Percentiles rank a stretch among this genome's conserved stretches.
These are phyloP conservation scores for Pogoniulus pusillus DNA, from an alignment of 2,797 vertebrate genomes.

Conservation along the genomic window DNA sequence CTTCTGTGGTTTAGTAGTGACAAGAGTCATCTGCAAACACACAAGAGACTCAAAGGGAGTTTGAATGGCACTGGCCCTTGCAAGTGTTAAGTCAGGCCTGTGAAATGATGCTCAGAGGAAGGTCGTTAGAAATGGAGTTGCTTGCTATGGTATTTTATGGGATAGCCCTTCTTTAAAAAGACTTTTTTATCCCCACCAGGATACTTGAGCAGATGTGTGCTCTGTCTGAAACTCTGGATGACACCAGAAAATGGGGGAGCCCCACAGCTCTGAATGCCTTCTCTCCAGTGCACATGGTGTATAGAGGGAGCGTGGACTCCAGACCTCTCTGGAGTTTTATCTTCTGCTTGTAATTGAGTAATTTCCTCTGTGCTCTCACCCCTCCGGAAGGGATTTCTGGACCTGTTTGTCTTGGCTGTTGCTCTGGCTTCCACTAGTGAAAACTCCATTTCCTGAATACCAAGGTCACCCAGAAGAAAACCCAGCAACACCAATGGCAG, in stretches of 20 bases:
- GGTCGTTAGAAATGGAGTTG: neutral
- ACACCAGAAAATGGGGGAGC: constrained; percentile 1
- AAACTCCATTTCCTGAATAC: constrained; percentile 64
- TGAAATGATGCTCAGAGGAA: neutral
- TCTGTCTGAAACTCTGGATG: neutral
- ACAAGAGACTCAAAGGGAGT: neutral
- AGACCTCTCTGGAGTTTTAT: constrained; percentile 30
- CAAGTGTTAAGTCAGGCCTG: neutral
- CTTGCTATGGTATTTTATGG: neutral
- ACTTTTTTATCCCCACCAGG: neutral
- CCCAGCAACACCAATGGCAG: neutral
- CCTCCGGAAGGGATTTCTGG: constrained; percentile 64
- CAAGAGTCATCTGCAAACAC: neutral
- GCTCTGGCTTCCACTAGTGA: constrained; percentile 55
- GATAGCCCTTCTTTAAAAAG: neutral
- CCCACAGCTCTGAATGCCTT: neutral
- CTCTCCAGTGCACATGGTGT: neutral
- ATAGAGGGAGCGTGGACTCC: neutral
- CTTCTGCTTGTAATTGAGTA: constrained; percentile 42
- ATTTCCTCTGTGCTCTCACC: constrained; percentile 54
- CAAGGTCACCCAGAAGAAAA: constrained; percentile 61
- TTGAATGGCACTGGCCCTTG: neutral
- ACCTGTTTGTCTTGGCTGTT: constrained; percentile 71
- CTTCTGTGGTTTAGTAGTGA: neutral
- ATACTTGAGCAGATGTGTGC: neutral